Evolutionary conservation across 2,888 invertebrate species (phyloP).

Genomic region (Patella depressa): DNA sequence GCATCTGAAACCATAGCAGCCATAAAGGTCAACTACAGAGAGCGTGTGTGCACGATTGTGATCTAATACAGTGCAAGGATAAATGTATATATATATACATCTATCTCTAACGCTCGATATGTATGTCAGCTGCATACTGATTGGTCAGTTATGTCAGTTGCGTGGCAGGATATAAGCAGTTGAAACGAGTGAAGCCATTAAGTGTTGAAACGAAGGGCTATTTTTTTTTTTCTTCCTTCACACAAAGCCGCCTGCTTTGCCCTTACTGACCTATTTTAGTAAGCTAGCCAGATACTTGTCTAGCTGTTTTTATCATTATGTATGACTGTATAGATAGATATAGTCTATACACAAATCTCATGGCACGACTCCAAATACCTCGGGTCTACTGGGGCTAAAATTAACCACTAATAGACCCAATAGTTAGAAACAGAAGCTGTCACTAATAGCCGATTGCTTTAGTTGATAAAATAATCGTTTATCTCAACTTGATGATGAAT

Average conservation of each 20-base stretch:
- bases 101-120: neutral
- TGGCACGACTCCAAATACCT: conserved; percentile 7
- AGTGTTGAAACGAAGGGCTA: neutral
- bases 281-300: too few species aligned
- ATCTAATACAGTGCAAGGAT: neutral
- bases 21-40: neutral
- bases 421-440: neutral
- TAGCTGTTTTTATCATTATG: too few species aligned
- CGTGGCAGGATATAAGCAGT: neutral
- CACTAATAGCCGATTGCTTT: neutral
- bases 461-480: too few species aligned
- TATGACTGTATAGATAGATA: too few species aligned
- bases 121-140: neutral
- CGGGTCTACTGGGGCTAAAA: neutral
- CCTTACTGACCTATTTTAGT: conserved; percentile 4
- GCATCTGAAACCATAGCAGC: conserved; percentile 11
- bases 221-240: neutral
- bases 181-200: too few species aligned
- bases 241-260: neutral
- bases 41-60: neutral
- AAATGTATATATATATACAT: neutral
- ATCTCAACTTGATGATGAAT: too few species aligned
- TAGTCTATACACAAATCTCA: neutral
- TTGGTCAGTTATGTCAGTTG: neutral
- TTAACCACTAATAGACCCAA: conserved; percentile 4